Evolutionary conservation across 2,797 vertebrate genomes (phyloP).

Genomic region (Erithacus rubecula): DNA sequence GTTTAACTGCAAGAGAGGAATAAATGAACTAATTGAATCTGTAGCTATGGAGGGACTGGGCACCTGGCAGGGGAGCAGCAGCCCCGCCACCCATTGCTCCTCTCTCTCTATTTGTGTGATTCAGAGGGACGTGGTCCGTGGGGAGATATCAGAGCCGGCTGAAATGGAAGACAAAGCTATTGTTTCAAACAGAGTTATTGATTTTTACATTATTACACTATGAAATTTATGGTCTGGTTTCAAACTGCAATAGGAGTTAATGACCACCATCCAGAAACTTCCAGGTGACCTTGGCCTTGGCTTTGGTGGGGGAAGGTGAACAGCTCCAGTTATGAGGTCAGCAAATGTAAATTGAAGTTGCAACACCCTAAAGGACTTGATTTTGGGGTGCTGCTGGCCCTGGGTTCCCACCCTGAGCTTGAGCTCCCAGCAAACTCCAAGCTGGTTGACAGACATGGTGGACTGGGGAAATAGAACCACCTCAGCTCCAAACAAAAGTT

Average conservation of each 20-base stretch:
- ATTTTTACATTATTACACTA: slow-evolving; percentile 75
- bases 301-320: slow-evolving; percentile 36
- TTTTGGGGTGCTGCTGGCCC: background rate
- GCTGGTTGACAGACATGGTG: background rate
- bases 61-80: background rate
- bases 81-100: background rate
- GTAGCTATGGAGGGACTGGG: background rate
- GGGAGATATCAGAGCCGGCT: slow-evolving; percentile 51
- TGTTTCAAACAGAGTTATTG: slow-evolving; percentile 70
- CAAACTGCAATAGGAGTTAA: slow-evolving; percentile 70
- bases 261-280: slow-evolving; percentile 61
- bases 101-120: slow-evolving; percentile 30
- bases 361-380: background rate
- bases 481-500: background rate
- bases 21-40: slow-evolving; percentile 40
- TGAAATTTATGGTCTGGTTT: slow-evolving; percentile 73
- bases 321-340: background rate
- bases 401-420: background rate
- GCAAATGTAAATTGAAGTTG: background rate
- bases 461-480: background rate
- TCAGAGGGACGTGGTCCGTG: slow-evolving; percentile 29
- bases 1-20: slow-evolving; percentile 21
- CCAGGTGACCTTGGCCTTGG: slow-evolving; percentile 58
- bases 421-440: background rate
- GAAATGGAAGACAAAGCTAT: slow-evolving; percentile 70